Conservation (phyloP, 2,888 invertebrate species). For the Oscheius onirici region DNA sequence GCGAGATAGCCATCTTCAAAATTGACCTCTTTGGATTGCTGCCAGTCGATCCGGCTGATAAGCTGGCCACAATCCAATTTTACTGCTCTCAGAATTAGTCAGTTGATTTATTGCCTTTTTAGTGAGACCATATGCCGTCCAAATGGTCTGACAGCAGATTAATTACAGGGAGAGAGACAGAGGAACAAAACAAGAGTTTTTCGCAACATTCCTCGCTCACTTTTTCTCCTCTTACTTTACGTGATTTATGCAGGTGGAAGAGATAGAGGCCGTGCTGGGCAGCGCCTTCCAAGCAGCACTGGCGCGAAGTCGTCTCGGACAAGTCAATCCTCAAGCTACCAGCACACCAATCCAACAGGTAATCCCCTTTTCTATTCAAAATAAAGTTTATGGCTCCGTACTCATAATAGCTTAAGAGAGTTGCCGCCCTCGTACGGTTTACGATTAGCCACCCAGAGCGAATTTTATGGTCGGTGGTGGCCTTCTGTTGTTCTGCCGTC, state of each 20-base stretch:
- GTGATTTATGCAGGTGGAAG: slow-evolving; percentile 45
- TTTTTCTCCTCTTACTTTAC: background rate
- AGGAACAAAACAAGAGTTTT: background rate
- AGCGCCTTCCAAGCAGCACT: slow-evolving; percentile 43
- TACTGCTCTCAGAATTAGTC: too few species aligned
- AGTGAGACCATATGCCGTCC: too few species aligned
- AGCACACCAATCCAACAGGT: slow-evolving; percentile 1
- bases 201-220: slow-evolving; percentile 9
- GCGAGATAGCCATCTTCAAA: background rate
- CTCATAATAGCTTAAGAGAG: slow-evolving; percentile 17
- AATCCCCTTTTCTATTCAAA: background rate
- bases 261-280: slow-evolving; percentile 48
- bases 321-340: background rate
- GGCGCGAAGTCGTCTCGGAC: slow-evolving; percentile 17
- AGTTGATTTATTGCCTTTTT: too few species aligned
- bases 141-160: too few species aligned
- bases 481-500: too few species aligned
- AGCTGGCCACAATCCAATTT: background rate
- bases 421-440: background rate
- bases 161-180: too few species aligned
- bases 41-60: slow-evolving; percentile 13
- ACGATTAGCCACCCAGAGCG: background rate
- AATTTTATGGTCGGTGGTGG: too few species aligned
- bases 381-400: background rate
- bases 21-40: slow-evolving; percentile 6